Percentiles rank a stretch among this genome's conserved stretches.
These are phyloP conservation scores for Dorcus parallelipipedus DNA, from an alignment of 2,888 invertebrate genomes.

Conservation along the genomic window DNA sequence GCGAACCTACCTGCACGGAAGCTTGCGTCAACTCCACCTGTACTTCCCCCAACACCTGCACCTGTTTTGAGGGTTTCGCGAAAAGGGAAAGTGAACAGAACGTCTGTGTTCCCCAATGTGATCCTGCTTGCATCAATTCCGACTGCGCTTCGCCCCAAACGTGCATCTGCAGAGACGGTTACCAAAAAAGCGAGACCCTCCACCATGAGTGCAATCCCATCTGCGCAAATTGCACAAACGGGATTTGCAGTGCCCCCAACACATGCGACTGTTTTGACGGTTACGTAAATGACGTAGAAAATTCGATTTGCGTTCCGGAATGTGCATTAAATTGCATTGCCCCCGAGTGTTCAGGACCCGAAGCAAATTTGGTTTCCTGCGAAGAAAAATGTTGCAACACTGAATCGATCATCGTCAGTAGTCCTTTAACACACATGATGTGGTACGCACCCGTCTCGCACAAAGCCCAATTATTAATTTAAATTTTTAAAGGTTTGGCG, in stretches of 20 bases:
- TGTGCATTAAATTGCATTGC: slow-evolving; percentile 33
- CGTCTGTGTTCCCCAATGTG: slow-evolving; percentile 33
- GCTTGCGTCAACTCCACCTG: slow-evolving; percentile 27
- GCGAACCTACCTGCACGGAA: slow-evolving; percentile 24
- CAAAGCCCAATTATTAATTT: no score
- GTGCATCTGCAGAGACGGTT: slow-evolving; percentile 17
- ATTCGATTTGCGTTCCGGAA: slow-evolving; percentile 29
- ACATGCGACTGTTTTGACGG: slow-evolving; percentile 32
- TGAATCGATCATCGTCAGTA: slow-evolving; percentile 8
- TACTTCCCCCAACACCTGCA: slow-evolving; percentile 24
- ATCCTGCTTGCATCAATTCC: slow-evolving; percentile 21
- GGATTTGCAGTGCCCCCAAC: slow-evolving; percentile 31
- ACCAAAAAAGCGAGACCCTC: not conserved
- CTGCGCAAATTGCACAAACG: slow-evolving; percentile 31
- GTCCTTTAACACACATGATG: no score
- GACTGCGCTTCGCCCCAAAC: slow-evolving; percentile 28
- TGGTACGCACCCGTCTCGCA: no score
- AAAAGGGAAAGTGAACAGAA: slow-evolving; percentile 17
- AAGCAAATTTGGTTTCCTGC: slow-evolving; percentile 24
- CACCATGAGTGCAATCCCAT: slow-evolving; percentile 14
- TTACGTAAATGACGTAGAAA: slow-evolving; percentile 17
- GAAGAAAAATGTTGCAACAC: slow-evolving; percentile 31
- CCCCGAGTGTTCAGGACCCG: slow-evolving; percentile 25
- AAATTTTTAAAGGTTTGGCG: no score
- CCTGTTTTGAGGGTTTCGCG: slow-evolving; percentile 27